Percentiles rank a stretch among this genome's conserved stretches.
These are phyloP conservation scores for Seira ritae DNA, from an alignment of 2,888 invertebrate species.

Conservation along the genomic window DNA sequence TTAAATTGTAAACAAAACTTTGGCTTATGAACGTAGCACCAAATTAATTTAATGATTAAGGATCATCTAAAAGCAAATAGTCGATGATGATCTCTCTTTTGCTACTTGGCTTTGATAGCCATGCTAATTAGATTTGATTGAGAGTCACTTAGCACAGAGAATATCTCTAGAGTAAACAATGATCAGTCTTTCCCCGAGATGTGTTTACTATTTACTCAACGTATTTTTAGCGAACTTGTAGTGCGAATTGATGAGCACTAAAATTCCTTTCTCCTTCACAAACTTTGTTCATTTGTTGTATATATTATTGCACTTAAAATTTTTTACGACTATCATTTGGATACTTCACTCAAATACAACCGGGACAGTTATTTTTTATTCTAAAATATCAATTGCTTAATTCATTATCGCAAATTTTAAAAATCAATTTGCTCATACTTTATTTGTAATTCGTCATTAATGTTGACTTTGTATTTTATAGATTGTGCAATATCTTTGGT, in stretches of 20 bases:
- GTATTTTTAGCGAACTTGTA: not conserved
- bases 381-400: no score
- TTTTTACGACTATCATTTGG: conserved; percentile 24
- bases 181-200: not conserved
- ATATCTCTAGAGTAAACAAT: conserved; percentile 2
- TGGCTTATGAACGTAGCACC: conserved; percentile 7
- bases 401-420: not conserved
- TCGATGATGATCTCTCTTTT: no score
- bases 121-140: conserved; percentile 51
- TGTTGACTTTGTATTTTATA: conserved; percentile 29
- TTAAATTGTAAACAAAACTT: no score
- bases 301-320: conserved; percentile 48
- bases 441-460: not conserved
- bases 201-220: not conserved
- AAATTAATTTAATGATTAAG: conserved; percentile 2
- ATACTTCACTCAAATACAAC: not conserved
- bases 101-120: conserved; percentile 44
- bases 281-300: conserved; percentile 24
- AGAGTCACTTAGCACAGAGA: conserved; percentile 53
- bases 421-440: not conserved
- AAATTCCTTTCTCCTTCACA: not conserved
- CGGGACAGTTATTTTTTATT: not conserved
- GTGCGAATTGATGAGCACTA: not conserved
- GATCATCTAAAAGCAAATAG: not conserved
- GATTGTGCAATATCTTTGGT: conserved; percentile 62